These are phyloP conservation scores for Tribolium castaneum DNA, from an alignment of 1,140 invertebrate species.

Conservation along the genomic window DNA sequence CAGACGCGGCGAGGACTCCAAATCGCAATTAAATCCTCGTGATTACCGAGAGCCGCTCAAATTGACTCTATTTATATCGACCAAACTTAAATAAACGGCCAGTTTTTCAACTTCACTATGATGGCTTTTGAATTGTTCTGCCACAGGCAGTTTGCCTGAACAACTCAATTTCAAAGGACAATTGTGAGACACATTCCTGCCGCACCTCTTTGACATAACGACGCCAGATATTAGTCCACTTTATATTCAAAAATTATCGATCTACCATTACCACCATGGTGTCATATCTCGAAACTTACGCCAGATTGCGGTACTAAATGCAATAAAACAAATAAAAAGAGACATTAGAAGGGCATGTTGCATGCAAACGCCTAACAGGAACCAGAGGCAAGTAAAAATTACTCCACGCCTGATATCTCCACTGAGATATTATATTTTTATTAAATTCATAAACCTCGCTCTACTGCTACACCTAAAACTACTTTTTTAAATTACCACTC, in stretches of 20 bases:
- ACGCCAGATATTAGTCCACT: slow-evolving; percentile 4
- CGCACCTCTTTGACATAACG: neutral
- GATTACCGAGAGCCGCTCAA: neutral
- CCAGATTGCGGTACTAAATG: neutral
- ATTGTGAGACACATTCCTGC: neutral
- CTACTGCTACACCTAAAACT: neutral
- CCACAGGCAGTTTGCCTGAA: neutral
- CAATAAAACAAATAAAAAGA: neutral
- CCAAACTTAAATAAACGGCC: neutral
- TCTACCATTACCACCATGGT: neutral
- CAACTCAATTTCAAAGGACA: neutral
- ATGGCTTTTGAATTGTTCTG: slow-evolving; percentile 6
- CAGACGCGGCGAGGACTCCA: neutral
- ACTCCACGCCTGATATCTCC: neutral
- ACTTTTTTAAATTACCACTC: neutral
- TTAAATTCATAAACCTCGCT: neutral
- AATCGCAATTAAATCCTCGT: slow-evolving; percentile 23
- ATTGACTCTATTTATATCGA: slow-evolving; percentile 17
- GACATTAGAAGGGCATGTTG: neutral
- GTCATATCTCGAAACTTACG: neutral
- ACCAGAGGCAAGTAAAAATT: neutral
- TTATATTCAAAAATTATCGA: slow-evolving; percentile 8
- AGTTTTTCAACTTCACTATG: neutral
- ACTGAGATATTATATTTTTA: neutral
- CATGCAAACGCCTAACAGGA: neutral